Percentiles rank a stretch among this genome's conserved stretches.
Evolutionary conservation across 1,140 invertebrate genomes (phyloP).

Genomic region (Euwallacea similis): DNA sequence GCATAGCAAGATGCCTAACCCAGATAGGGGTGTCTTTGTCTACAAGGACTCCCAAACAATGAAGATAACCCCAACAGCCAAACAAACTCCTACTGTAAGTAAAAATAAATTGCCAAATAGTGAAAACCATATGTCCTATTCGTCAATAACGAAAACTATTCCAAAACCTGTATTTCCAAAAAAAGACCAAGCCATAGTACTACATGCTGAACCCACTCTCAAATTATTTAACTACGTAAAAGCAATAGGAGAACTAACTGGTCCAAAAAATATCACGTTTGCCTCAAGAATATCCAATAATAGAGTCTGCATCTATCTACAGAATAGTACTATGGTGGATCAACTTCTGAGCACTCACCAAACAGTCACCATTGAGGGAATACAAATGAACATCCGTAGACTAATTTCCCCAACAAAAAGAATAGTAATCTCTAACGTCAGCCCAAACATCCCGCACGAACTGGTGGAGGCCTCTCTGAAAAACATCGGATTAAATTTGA

Average conservation of each 20-base stretch:
- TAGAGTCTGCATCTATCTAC: not conserved
- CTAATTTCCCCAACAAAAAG: not conserved
- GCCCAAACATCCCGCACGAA: not conserved
- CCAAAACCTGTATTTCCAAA: constrained; percentile 2
- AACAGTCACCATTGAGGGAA: not conserved
- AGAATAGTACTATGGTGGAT: constrained; percentile 1
- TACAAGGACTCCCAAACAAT: constrained; percentile 1
- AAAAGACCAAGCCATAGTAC: not conserved
- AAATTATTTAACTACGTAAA: not conserved
- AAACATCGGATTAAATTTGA: not conserved
- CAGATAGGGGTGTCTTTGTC: not conserved
- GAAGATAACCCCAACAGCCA: not conserved
- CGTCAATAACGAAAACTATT: not conserved
- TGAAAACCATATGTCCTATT: not conserved
- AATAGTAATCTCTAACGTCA: not conserved
- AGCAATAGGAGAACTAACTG: not conserved
- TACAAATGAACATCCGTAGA: not conserved
- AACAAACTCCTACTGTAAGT: not conserved
- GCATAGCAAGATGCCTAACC: not conserved
- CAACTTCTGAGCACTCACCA: not conserved
- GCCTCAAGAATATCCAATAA: constrained; percentile 4
- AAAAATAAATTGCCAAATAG: not conserved
- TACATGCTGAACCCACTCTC: not conserved
- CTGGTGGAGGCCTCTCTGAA: not conserved
- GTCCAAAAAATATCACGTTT: constrained; percentile 1